Evolutionary conservation across 2,888 invertebrate genomes (phyloP), one percentile per base, ranked within the genome.

Genomic region (Dynastes grantii): DNA sequence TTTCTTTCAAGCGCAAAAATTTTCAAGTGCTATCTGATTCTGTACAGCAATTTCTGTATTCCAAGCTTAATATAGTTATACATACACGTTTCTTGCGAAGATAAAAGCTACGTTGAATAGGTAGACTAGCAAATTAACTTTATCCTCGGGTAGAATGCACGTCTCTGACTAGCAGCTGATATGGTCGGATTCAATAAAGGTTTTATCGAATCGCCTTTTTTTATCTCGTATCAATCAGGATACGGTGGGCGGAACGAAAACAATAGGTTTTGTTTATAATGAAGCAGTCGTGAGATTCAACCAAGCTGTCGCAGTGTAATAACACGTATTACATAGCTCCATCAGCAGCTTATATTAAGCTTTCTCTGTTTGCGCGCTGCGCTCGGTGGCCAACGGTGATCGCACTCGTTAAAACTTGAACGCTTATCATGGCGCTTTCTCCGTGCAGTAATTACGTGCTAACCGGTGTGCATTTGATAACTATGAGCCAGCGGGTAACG

Each of bases 331-430:
- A 79, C 76, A 81, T 78, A 78, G 80, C 79, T 82, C 78, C 81
- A 82, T 83, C 80, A 80, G 81, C 81, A 82, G 81, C 82, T 81
- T 81, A 80, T 82, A 82, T 81, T 83, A 82, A 82, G 80, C 80
- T 78, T 78, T 70, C 77, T 79, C 80, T 78, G 76, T 70, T 75
- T 78, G 73, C 53, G 75, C 27, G 45, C 67, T 51, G 29, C 11
- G 51, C 51, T 5, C 79, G 78, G 65, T 77, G 76, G 80, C 81
- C 82, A 80, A 73, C 80, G 77, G 78, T 78, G 81, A 81, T 81
- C 80, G 76, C 65, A 75, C 76, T 78, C 78, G 78, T 79, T 79
- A 80, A 79, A 79, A 77, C 78, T 78, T 71, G 71, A 77, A 75
- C 61, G 77, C 80, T 80, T 78, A 79, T 76, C 76, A 79, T 64